Conservation (phyloP, 1,140 invertebrate genomes). For the Megalopta genalis region DNA sequence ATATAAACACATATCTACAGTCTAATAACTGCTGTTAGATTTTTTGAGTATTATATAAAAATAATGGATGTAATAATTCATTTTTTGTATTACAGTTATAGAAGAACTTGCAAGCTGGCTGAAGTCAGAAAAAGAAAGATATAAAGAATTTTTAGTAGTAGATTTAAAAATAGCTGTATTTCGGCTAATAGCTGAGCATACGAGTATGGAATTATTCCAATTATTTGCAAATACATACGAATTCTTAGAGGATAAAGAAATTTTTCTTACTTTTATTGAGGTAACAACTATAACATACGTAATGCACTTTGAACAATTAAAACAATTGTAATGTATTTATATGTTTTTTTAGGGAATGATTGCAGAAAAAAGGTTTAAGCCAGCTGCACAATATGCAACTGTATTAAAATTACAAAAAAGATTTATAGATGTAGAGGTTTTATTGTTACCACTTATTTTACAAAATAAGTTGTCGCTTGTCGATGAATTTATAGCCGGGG, state of each 20-base stretch:
- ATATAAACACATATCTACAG: too few species aligned
- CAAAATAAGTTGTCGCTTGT: conserved; percentile 86
- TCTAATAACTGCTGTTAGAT: neutral
- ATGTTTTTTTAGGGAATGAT: conserved; percentile 76
- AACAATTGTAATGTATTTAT: conserved; percentile 13
- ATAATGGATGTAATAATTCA: conserved; percentile 1
- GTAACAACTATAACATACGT: conserved; percentile 51
- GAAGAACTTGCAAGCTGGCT: conserved; percentile 82
- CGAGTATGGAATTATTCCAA: conserved; percentile 79
- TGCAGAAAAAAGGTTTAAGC: conserved; percentile 82
- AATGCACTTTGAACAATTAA: neutral
- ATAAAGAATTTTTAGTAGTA: conserved; percentile 74
- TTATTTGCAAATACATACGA: conserved; percentile 81
- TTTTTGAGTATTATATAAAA: neutral
- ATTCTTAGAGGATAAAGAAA: conserved; percentile 78
- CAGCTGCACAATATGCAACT: conserved; percentile 84
- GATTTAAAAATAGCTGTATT: conserved; percentile 83
- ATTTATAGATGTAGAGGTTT: conserved; percentile 83
- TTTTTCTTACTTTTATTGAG: conserved; percentile 80
- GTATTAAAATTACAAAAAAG: conserved; percentile 83
- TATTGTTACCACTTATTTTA: conserved; percentile 86
- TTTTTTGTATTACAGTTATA: conserved; percentile 76
- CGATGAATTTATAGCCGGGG: conserved; percentile 84
- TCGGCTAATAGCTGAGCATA: conserved; percentile 81
- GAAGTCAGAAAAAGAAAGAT: conserved; percentile 65